phyloP scores from a whole-genome alignment of 2,113 vertebrate genomes.

The Hystrix cristata region DNA sequence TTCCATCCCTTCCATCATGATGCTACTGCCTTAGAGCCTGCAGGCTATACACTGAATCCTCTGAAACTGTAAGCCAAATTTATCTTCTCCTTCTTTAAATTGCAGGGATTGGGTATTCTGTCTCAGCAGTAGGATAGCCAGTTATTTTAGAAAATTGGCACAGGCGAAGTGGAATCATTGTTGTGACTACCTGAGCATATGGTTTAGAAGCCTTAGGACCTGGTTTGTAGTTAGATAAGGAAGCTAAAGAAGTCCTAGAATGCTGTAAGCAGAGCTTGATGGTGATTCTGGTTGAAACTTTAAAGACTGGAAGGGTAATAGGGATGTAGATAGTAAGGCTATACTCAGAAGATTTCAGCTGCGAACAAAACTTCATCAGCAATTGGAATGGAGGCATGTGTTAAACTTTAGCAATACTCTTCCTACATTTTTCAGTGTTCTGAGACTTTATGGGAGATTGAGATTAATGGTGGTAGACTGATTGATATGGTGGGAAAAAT shows the following conservation, averaged over 20 bases:
- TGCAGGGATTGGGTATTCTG: not conserved
- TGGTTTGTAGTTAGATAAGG: not conserved
- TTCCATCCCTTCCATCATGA: not conserved
- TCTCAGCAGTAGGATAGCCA: not conserved
- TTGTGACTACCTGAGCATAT: not conserved
- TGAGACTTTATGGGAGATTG: not conserved
- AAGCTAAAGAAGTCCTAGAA: not conserved
- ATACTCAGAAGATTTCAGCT: not conserved
- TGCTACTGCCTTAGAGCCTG: not conserved
- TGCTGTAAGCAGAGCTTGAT: not conserved
- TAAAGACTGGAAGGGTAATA: not conserved
- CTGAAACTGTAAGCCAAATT: not conserved
- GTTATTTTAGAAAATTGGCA: not conserved
- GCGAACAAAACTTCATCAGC: not conserved
- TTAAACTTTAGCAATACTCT: not conserved
- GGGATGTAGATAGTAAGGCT: not conserved
- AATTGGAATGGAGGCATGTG: not conserved
- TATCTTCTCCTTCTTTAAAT: not conserved
- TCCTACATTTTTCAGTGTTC: not conserved
- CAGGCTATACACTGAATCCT: not conserved
- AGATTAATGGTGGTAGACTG: not conserved
- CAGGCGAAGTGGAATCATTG: not conserved
- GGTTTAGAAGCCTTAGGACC: not conserved
- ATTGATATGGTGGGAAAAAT: not conserved
- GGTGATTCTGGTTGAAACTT: not conserved